These are phyloP conservation scores for Rhabdomys dilectus DNA, from an alignment of 2,113 vertebrate species.

Conservation along the genomic window DNA sequence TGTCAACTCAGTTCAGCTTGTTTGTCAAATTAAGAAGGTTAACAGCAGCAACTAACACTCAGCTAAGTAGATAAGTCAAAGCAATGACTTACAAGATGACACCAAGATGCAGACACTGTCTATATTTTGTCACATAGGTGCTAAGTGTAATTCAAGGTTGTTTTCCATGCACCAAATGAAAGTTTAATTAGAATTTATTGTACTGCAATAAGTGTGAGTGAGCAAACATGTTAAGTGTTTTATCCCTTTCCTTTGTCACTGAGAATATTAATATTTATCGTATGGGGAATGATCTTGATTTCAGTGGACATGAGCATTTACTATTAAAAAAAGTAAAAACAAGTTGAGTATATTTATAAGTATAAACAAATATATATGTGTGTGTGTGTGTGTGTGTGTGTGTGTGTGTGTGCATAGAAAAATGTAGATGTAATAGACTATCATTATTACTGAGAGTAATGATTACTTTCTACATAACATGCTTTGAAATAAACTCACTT, in stretches of 20 bases:
- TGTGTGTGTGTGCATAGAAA: too few relatives aligned
- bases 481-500: conserved; percentile 48
- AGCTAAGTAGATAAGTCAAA: conserved; percentile 8
- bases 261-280: conserved; percentile 43
- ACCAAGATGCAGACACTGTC: neutral
- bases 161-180: conserved; percentile 35
- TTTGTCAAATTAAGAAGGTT: conserved; percentile 18
- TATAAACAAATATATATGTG: neutral
- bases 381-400: too few relatives aligned
- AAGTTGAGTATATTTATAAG: neutral
- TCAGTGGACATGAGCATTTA: conserved; percentile 38
- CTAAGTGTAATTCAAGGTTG: neutral
- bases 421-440: neutral
- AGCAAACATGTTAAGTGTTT: conserved; percentile 22
- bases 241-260: conserved; percentile 49
- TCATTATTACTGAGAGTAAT: neutral
- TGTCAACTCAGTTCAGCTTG: neutral
- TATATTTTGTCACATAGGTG: neutral
- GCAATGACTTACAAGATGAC: neutral
- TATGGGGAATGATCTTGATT: conserved; percentile 24
- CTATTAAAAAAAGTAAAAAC: conserved; percentile 54
- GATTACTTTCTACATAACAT: conserved; percentile 27
- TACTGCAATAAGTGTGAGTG: neutral
- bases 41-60: neutral
- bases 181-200: conserved; percentile 18